Evolutionary conservation across 2,888 invertebrate species (phyloP), one percentile per base, ranked within the genome.

Genomic region (Lottia gigantea): DNA sequence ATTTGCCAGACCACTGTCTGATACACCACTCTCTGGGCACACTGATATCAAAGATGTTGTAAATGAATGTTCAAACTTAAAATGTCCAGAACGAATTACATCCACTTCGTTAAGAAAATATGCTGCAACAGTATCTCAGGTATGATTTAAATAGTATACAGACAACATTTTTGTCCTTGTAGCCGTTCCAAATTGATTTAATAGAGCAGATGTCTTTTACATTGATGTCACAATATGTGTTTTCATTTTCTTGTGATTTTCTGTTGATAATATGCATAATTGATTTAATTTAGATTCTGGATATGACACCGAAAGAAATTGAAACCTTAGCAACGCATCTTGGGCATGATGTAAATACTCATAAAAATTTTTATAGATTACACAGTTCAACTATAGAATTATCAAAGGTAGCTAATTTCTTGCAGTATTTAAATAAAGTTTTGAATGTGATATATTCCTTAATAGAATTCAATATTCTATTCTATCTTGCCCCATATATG

Each of bases 311-410:
- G 8, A 55, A 55, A n/a, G 55, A 55, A 23, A 19, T 55, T 8
- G 55, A 55, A 55, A 23, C 14, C 19, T 14, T 55, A n/a, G 55
- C 55, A 19, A 55, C n/a, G 55, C 55, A 55, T 23, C 23, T 55
- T 19, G 55, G 55, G n/a, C 55, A 55, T 55, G 19, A 55, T 55
- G 55, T 55, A 14, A 55, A 23, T 19, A 55, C 55, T n/a, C 55
- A 55, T 23, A 55, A 55, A 23, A 23, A 55, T 14, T 55, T n/a
- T n/a, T 55, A 55, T n/a, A n/a, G 55, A n/a, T 19, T 55, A 8
- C n/a, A 55, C 55, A 55, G 55, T n/a, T 55, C 55, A 11, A 55
- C 55, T 19, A 19, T 55, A 55, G 55, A 55, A 23, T 55, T 55
- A 55, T 55, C 55, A 19, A 55, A 55, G 55, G 55, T 23, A 55